A percentile compares a stretch with the other conserved stretches of the same genome.
Evolutionary conservation across 2,113 vertebrate species (phyloP).

Genomic region (Rhea americana): DNA sequence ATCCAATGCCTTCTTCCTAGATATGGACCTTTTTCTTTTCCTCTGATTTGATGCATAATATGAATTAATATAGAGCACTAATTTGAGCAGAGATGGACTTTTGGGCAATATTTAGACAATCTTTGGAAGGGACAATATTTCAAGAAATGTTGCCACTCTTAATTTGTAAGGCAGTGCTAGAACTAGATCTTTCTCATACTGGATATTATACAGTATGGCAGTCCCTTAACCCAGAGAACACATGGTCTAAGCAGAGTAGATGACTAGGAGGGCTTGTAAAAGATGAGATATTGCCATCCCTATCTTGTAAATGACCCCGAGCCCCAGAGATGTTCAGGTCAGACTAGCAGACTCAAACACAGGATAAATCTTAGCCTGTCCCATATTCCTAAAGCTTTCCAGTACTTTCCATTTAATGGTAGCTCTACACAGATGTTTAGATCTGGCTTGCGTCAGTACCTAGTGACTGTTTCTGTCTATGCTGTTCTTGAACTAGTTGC

Average conservation of each 20-base stretch:
- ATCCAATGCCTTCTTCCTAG: not conserved
- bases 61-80: not conserved
- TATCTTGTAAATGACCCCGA: not conserved
- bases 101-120: not conserved
- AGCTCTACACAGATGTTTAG: not conserved
- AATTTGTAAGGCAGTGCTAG: not conserved
- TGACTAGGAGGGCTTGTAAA: not conserved
- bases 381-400: not conserved
- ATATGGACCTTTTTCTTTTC: not conserved
- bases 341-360: not conserved
- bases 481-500: not conserved
- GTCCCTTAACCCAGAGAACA: not conserved
- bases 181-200: not conserved
- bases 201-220: not conserved
- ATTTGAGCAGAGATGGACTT: not conserved
- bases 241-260: not conserved
- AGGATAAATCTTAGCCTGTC: not conserved
- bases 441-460: not conserved
- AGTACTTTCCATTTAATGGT: not conserved
- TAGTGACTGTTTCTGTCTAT: not conserved
- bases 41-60: not conserved
- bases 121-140: not conserved
- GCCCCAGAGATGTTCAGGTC: not conserved
- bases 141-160: not conserved
- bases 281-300: not conserved